Base-by-base conservation (phyloP, 1,140 invertebrate species). In the Cepaea nemoralis region DNA sequence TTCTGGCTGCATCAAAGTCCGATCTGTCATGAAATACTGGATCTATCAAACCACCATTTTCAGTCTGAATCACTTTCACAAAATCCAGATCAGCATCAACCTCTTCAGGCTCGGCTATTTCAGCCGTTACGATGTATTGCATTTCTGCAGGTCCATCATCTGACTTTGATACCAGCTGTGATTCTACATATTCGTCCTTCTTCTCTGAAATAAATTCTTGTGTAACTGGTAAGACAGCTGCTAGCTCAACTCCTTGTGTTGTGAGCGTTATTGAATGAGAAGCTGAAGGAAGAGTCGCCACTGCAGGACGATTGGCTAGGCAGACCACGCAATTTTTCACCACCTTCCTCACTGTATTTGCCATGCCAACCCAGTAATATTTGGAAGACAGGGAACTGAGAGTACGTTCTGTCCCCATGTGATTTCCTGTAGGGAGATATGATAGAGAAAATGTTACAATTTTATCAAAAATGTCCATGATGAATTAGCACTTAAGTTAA, bases 291-390 rank as follows among this genome's bases (percentile, higher is more conserved):
- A 71, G 19, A 6, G 48, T 63, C 66, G 75, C 45, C 2, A 39
- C 75, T 63, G 31, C 48, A 8, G 75, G 75, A 37, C 75, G 75
- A 39, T 39, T 77, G 0, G 77, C 39, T 35, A 69, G 35, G 48
- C 77, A 79, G 48, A 79, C 35, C n/a, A 69, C 40, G 45, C 77
- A 79, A 35, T 69, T 79, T 69, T 69, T 79, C 1, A 79, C n/a
- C 45, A 79, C 77, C 40, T 79, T 67, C 59, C 39, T 33, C 1
- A 69, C 77, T 69, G 77, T 79, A 69, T 45, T 69, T 0, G 77
- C 59, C 77, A 79, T 79, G 77, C 77, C 77, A 24, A 79, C 77
- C 77, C 77, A 79, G 66, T 79, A 79, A 33, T 79, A 79, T 37
- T 69, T 67, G 39, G 77, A 67, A 37, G 77, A 79, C 24, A 79